phyloP scores from a whole-genome alignment of 2,113 vertebrate genomes.

The Arizona elegans region DNA sequence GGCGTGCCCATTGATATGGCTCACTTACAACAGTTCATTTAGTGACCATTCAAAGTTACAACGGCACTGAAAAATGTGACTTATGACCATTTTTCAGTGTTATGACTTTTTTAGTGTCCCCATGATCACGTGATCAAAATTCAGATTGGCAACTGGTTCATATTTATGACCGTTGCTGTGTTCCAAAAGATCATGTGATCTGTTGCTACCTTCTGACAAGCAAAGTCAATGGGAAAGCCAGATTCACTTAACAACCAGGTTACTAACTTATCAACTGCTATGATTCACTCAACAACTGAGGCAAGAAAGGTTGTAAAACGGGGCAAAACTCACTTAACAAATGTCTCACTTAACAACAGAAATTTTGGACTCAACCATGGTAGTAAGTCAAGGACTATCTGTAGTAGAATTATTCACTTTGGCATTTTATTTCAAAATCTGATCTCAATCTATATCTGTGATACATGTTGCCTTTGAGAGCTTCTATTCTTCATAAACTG shows the following conservation, averaged over 20 bases:
- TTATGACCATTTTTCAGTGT: not conserved
- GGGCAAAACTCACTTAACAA: not conserved
- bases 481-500: constrained; percentile 48
- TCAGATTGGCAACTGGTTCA: not conserved
- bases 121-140: not conserved
- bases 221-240: not conserved
- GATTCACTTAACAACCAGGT: not conserved
- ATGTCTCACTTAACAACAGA: not conserved
- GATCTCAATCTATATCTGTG: constrained; percentile 61
- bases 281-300: not conserved
- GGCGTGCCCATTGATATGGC: too few species aligned
- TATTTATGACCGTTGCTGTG: not conserved
- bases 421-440: constrained; percentile 61
- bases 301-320: not conserved
- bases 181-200: not conserved
- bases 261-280: not conserved
- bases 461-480: constrained; percentile 56
- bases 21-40: not conserved
- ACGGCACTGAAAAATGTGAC: not conserved
- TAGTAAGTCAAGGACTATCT: not conserved
- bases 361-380: not conserved
- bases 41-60: not conserved
- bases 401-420: constrained; percentile 50
- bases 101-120: not conserved
- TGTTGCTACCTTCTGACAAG: not conserved